Percentiles rank a stretch among this genome's conserved stretches.
These are phyloP conservation scores for Momotus momota DNA, from an alignment of 2,797 vertebrate species.

Conservation along the genomic window DNA sequence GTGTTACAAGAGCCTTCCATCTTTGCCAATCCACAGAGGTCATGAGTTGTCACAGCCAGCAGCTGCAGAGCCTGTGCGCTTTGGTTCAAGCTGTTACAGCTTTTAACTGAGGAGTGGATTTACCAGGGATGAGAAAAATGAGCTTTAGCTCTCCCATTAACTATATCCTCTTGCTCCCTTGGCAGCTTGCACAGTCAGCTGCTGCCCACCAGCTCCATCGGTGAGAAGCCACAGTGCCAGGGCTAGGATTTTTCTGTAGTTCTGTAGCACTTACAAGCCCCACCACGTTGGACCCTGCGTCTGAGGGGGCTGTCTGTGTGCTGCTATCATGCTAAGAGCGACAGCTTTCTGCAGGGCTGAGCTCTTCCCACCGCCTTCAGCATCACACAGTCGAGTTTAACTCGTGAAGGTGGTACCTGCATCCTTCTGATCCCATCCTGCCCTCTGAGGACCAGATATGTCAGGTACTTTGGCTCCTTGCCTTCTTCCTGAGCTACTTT, in stretches of 20 bases:
- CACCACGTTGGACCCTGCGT: accelerated
- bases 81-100: slow-evolving; percentile 63
- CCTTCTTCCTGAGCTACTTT: neutral
- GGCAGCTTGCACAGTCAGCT: slow-evolving; percentile 61
- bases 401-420: neutral
- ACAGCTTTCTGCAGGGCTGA: neutral
- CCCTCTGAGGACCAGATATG: neutral
- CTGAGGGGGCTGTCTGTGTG: neutral
- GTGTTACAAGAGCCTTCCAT: slow-evolving; percentile 16
- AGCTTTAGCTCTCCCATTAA: slow-evolving; percentile 43
- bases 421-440: neutral
- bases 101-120: slow-evolving; percentile 54
- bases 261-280: neutral
- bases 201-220: slow-evolving; percentile 34
- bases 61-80: slow-evolving; percentile 55
- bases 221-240: neutral
- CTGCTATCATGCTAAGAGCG: neutral
- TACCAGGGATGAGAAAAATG: slow-evolving; percentile 55
- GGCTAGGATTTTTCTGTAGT: neutral
- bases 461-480: neutral
- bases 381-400: neutral
- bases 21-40: slow-evolving; percentile 50
- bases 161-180: slow-evolving; percentile 32
- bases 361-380: neutral
- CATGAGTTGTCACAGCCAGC: slow-evolving; percentile 51